Evolutionary conservation across 1,140 invertebrate species (phyloP).

Genomic region (Aphelinus certus): DNA sequence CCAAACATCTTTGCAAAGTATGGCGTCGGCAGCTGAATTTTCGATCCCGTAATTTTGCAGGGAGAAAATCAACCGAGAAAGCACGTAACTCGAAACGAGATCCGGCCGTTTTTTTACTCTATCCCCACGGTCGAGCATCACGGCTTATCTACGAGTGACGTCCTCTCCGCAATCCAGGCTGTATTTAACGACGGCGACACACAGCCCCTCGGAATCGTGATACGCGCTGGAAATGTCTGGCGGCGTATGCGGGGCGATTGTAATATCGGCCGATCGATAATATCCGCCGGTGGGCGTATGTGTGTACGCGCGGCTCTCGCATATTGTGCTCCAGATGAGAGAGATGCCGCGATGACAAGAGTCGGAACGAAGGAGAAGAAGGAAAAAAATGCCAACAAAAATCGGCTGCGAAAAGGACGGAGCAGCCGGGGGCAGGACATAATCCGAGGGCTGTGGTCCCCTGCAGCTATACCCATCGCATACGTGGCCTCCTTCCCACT

Average conservation of each 20-base stretch:
- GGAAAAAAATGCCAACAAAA: background rate
- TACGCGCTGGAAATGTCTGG: conserved; percentile 12
- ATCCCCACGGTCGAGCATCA: no score
- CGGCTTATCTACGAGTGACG: background rate
- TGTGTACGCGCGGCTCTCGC: background rate
- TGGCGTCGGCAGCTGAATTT: no score
- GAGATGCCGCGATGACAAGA: background rate
- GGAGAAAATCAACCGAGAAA: no score
- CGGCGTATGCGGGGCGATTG: conserved; percentile 2
- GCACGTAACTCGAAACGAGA: no score
- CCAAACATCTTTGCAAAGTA: no score
- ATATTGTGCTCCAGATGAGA: conserved; percentile 12
- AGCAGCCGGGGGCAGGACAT: background rate
- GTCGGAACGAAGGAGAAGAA: no score
- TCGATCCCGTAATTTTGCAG: no score
- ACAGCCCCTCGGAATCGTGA: conserved; percentile 2
- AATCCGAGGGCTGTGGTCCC: no score
- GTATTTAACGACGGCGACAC: conserved; percentile 27
- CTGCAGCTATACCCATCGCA: no score
- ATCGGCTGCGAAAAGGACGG: background rate
- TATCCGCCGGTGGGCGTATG: conserved; percentile 18
- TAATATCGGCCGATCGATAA: conserved; percentile 33
- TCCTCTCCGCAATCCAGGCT: conserved; percentile 41
- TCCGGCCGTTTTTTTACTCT: no score
- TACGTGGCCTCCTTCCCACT: no score